Evolutionary conservation across 2,113 vertebrate genomes (phyloP).

Genomic region (Perca schrenkii): DNA sequence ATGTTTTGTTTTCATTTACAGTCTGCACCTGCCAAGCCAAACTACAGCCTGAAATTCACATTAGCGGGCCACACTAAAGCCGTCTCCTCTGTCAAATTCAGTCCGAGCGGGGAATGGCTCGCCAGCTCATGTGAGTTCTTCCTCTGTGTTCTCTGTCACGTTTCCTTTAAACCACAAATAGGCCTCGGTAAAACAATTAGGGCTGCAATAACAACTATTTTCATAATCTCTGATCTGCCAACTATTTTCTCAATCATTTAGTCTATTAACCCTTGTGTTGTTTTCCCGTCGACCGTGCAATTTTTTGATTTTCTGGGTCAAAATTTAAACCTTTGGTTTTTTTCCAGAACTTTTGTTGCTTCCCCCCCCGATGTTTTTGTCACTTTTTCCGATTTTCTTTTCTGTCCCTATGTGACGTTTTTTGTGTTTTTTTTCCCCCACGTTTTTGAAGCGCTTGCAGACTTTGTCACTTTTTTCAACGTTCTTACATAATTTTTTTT

Average conservation of each 20-base stretch:
- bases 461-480: too few species aligned
- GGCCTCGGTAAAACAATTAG: too few species aligned
- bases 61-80: constrained; percentile 98
- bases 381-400: too few species aligned
- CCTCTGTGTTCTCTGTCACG: not conserved
- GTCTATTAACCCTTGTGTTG: not conserved
- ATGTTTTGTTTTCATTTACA: constrained; percentile 62
- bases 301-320: too few species aligned
- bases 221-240: not conserved
- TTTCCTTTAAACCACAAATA: not conserved
- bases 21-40: constrained; percentile 96
- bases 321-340: too few species aligned
- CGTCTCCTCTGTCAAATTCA: constrained; percentile 98
- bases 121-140: constrained; percentile 95
- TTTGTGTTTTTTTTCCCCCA: too few species aligned
- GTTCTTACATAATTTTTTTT: too few species aligned
- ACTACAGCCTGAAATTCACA: constrained; percentile 98
- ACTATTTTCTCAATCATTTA: not conserved
- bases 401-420: too few species aligned
- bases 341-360: too few species aligned
- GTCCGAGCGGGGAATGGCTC: constrained; percentile 98
- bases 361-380: too few species aligned
- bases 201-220: not conserved
- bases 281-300: too few species aligned
- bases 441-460: too few species aligned